Evolutionary conservation across 2,888 invertebrate genomes (phyloP).

Genomic region (Oscheius sp.): DNA sequence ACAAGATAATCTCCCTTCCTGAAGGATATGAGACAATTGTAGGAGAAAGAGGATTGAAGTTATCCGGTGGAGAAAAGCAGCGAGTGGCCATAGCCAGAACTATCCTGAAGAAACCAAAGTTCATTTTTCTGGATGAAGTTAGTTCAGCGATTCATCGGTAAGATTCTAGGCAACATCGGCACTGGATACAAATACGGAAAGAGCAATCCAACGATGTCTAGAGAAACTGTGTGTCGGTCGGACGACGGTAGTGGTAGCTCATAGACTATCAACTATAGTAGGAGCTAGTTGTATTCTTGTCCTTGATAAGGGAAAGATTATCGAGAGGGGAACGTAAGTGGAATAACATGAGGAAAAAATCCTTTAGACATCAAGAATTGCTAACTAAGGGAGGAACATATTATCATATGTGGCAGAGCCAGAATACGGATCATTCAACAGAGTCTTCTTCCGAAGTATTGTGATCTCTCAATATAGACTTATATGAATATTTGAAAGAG

Average conservation of each 20-base stretch:
- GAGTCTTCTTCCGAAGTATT: too few species aligned
- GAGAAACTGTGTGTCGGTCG: conserved; percentile 82
- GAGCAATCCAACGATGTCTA: conserved; percentile 79
- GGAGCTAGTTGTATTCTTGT: conserved; percentile 94
- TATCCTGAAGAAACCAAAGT: conserved; percentile 86
- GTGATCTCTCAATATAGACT: too few species aligned
- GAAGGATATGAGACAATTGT: conserved; percentile 78
- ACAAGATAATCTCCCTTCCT: conserved; percentile 88
- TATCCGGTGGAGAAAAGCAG: conserved; percentile 98
- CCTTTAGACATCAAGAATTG: conserved; percentile 9
- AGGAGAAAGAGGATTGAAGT: conserved; percentile 90
- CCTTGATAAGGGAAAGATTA: conserved; percentile 87
- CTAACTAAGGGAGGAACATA: conserved; percentile 8
- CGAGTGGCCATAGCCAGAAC: conserved; percentile 95
- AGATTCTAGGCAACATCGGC: conserved; percentile 78
- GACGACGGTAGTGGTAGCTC: conserved; percentile 90
- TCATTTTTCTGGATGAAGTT: conserved; percentile 90
- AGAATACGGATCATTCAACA: conserved; percentile 11
- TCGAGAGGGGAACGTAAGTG: conserved; percentile 84
- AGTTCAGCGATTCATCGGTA: neutral
- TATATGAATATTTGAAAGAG: too few species aligned
- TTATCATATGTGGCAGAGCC: conserved; percentile 30
- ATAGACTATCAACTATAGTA: conserved; percentile 87
- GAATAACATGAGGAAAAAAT: neutral
- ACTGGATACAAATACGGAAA: conserved; percentile 91